phyloP scores from a whole-genome alignment of 2,113 vertebrate species.

The Athene noctua region DNA sequence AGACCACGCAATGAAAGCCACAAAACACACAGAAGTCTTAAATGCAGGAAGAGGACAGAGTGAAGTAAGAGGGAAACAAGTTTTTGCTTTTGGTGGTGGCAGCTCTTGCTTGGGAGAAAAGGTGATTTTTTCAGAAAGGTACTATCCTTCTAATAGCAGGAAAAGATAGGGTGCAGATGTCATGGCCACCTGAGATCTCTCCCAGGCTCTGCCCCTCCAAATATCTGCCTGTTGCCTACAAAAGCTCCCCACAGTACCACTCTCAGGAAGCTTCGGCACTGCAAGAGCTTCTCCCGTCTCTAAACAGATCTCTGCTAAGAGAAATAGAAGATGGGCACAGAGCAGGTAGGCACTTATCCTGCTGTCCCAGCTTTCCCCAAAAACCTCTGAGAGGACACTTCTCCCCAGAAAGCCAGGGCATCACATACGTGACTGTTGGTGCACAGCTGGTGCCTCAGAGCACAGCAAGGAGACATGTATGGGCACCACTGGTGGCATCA shows the following conservation, averaged over 20 bases:
- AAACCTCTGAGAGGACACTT: not conserved
- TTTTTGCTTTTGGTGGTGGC: not conserved
- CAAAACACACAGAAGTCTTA: not conserved
- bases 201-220: not conserved
- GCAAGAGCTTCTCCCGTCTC: not conserved
- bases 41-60: not conserved
- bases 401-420: not conserved
- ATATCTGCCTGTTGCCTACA: not conserved
- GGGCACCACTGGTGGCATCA: not conserved
- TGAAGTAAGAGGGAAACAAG: not conserved
- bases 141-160: not conserved
- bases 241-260: not conserved
- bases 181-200: not conserved
- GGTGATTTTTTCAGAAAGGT: not conserved
- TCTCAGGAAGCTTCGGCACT: not conserved
- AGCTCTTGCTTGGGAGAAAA: not conserved
- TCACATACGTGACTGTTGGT: no score
- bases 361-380: not conserved
- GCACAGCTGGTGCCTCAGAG: not conserved
- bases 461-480: not conserved
- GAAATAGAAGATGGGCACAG: not conserved
- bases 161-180: not conserved
- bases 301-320: not conserved
- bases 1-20: not conserved
- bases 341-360: not conserved